Evolutionary conservation across 2,888 invertebrate genomes (phyloP).

Genomic region (Idaea dimidiata): DNA sequence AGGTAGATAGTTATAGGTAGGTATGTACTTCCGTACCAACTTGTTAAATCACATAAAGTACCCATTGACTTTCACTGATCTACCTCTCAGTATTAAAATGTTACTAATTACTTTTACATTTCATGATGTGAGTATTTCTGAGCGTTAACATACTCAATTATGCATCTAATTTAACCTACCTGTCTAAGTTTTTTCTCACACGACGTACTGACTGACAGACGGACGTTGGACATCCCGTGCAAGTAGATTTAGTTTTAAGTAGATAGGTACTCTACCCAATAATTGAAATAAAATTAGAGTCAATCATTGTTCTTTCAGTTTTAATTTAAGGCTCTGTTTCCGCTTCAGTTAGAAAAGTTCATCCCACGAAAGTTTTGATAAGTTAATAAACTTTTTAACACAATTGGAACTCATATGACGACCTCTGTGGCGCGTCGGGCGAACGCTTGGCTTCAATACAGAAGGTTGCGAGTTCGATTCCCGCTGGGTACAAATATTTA

Average conservation of each 20-base stretch:
- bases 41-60: too few relatives aligned
- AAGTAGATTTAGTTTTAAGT: constrained; percentile 38
- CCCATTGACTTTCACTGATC: too few relatives aligned
- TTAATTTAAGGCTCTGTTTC: constrained; percentile 39
- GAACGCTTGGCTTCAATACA: too few relatives aligned
- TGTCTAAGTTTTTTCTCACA: constrained; percentile 36
- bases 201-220: constrained; percentile 19
- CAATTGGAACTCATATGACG: too few relatives aligned
- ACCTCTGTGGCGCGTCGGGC: too few relatives aligned
- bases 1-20: too few relatives aligned
- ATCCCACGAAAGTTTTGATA: constrained; percentile 2
- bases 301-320: constrained; percentile 43
- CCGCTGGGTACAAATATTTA: too few relatives aligned
- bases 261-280: constrained; percentile 13
- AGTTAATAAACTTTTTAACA: too few relatives aligned
- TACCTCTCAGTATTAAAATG: too few relatives aligned
- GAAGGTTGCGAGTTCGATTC: too few relatives aligned
- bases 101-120: not conserved
- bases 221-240: constrained; percentile 59
- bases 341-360: too few relatives aligned
- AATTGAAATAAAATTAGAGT: constrained; percentile 60
- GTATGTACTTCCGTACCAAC: too few relatives aligned
- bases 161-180: constrained; percentile 21
- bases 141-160: not conserved
- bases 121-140: constrained; percentile 4